Evolutionary conservation across 1,140 invertebrate species (phyloP).

Genomic region (Drosophila tani): DNA sequence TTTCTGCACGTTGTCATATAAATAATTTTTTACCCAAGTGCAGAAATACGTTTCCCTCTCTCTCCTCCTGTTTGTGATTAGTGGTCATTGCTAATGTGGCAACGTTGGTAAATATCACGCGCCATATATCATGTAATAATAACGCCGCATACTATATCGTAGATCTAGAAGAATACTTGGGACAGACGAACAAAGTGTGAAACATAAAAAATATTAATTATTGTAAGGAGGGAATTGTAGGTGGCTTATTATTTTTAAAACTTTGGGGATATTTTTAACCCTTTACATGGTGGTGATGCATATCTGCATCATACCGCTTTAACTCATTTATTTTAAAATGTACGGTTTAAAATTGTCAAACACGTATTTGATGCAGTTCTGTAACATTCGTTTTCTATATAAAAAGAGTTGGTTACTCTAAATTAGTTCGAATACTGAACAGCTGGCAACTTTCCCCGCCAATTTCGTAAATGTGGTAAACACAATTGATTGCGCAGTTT

Average conservation of each 20-base stretch:
- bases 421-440: too few relatives aligned
- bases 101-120: conserved; percentile 60
- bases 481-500: too few relatives aligned
- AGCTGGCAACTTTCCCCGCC: too few relatives aligned
- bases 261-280: not conserved
- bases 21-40: conserved; percentile 52
- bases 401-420: too few relatives aligned
- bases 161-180: conserved; percentile 9
- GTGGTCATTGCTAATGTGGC: conserved; percentile 69
- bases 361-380: too few relatives aligned
- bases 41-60: conserved; percentile 19
- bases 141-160: conserved; percentile 14
- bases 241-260: not conserved
- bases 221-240: too few relatives aligned
- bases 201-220: not conserved
- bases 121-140: conserved; percentile 62
- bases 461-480: too few relatives aligned
- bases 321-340: too few relatives aligned
- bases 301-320: too few relatives aligned
- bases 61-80: conserved; percentile 47
- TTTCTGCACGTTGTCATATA: conserved; percentile 72
- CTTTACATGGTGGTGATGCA: too few relatives aligned
- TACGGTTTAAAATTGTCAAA: too few relatives aligned
- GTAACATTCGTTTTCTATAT: too few relatives aligned
- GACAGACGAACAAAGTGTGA: not conserved